These are phyloP conservation scores for Haplochromis burtoni DNA, from an alignment of 2,113 vertebrate genomes.

Conservation along the genomic window DNA sequence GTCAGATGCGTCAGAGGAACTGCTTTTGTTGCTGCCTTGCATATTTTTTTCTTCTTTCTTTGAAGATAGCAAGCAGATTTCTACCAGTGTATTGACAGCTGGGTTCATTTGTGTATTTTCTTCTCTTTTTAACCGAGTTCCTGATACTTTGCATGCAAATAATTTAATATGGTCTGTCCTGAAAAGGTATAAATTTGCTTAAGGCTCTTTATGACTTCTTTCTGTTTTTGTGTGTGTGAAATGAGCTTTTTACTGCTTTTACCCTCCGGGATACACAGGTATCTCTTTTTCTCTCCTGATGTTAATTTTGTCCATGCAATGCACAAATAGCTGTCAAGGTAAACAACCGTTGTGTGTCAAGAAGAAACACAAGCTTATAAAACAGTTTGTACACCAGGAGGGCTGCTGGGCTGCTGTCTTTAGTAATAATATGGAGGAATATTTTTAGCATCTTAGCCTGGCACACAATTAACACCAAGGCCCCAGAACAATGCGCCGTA, in stretches of 20 bases:
- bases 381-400: background rate
- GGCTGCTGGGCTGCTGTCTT: background rate
- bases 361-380: background rate
- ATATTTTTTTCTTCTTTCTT: background rate
- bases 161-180: background rate
- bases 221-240: background rate
- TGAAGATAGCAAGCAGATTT: background rate
- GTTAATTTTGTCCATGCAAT: background rate
- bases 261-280: background rate
- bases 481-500: background rate
- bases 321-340: background rate
- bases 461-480: background rate
- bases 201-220: background rate
- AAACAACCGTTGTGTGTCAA: background rate
- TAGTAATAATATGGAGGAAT: background rate
- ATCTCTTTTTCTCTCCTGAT: background rate
- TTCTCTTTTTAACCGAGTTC: background rate
- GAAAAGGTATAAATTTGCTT: background rate
- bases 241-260: background rate
- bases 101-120: background rate
- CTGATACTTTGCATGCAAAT: background rate
- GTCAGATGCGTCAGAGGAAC: background rate
- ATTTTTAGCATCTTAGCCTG: background rate
- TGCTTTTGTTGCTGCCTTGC: background rate
- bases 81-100: background rate